phyloP scores from a whole-genome alignment of 2,113 vertebrate genomes.

The Rhabdornis inornatus region DNA sequence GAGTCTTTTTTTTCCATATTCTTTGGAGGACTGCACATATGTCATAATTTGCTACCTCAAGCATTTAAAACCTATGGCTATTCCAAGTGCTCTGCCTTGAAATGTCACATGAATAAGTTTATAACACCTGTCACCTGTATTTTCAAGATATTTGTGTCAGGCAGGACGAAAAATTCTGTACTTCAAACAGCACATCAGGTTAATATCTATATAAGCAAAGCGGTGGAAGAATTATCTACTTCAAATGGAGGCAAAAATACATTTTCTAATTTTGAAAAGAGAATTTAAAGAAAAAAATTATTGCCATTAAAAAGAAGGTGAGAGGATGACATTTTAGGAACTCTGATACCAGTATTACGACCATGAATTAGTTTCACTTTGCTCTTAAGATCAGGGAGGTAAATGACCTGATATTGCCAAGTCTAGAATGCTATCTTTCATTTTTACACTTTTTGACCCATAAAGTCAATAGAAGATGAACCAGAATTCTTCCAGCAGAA shows the following conservation, averaged over 20 bases:
- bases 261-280: background rate
- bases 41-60: background rate
- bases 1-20: background rate
- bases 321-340: background rate
- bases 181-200: background rate
- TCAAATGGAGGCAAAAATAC: background rate
- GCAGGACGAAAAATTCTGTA: background rate
- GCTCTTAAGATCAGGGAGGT: background rate
- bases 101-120: background rate
- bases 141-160: background rate
- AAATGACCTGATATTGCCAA: background rate
- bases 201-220: background rate
- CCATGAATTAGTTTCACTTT: background rate
- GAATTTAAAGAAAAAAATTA: background rate
- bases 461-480: background rate
- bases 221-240: background rate
- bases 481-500: background rate
- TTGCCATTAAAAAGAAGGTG: background rate
- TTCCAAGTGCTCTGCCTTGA: background rate
- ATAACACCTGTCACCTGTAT: background rate
- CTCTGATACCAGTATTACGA: background rate
- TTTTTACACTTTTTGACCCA: background rate
- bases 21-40: background rate
- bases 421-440: background rate
- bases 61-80: background rate